These are phyloP conservation scores for Cryptus armator DNA, from an alignment of 2,888 invertebrate species.

Conservation along the genomic window DNA sequence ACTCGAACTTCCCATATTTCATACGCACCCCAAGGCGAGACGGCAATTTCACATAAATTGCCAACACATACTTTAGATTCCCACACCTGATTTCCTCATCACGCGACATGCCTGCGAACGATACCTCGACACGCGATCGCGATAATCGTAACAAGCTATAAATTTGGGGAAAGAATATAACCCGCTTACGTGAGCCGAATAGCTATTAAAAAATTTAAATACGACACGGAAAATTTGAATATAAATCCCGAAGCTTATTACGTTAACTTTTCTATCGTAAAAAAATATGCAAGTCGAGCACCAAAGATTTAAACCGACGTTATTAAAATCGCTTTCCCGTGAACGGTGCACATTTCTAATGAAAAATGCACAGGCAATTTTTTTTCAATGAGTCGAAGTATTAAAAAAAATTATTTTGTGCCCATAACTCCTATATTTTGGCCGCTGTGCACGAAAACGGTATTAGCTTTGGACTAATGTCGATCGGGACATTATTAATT, in stretches of 20 bases:
- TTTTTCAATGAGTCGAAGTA: no score
- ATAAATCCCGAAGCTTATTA: not conserved
- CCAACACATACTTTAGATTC: constrained; percentile 38
- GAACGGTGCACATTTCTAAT: not conserved
- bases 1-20: not conserved
- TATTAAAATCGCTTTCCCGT: not conserved
- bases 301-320: not conserved
- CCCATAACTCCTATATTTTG: no score
- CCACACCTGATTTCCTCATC: constrained; percentile 41
- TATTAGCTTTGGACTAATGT: no score
- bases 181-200: not conserved
- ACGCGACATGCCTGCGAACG: constrained; percentile 21
- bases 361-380: not conserved
- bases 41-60: constrained; percentile 29
- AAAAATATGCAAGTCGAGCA: not conserved
- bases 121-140: constrained; percentile 49
- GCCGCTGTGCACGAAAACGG: no score
- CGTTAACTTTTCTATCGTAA: not conserved
- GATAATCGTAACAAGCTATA: constrained; percentile 11
- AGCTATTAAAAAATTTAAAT: not conserved
- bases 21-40: constrained; percentile 8
- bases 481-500: no score
- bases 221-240: not conserved
- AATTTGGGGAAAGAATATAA: not conserved
- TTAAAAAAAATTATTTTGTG: no score